Evolutionary conservation across 2,113 vertebrate genomes (phyloP).

Genomic region (Anolis carolinensis): DNA sequence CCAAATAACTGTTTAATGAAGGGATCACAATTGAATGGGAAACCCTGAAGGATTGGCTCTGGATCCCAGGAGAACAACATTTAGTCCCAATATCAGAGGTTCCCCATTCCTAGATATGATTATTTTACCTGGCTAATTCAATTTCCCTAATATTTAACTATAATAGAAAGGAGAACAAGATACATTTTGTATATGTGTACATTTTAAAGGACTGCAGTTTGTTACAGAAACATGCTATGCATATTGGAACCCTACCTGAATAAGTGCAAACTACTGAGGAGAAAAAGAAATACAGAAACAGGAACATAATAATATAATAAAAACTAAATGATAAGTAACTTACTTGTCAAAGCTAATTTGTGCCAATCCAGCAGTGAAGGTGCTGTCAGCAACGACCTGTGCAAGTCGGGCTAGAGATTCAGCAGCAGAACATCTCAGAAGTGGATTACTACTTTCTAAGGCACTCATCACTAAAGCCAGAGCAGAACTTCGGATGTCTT

Average conservation of each 20-base stretch:
- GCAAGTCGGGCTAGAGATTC: constrained; percentile 88
- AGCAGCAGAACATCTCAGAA: constrained; percentile 87
- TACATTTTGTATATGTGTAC: too few relatives aligned
- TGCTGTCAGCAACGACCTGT: constrained; percentile 83
- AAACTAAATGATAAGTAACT: constrained; percentile 46
- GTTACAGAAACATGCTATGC: neutral
- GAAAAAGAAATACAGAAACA: neutral
- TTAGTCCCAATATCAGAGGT: too few relatives aligned
- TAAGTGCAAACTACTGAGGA: neutral
- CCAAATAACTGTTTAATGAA: too few relatives aligned
- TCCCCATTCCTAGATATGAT: too few relatives aligned
- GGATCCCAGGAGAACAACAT: too few relatives aligned
- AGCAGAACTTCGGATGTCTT: constrained; percentile 82
- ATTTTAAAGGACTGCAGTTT: too few relatives aligned
- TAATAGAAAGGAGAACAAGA: too few relatives aligned
- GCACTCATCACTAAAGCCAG: constrained; percentile 82
- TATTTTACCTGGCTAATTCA: too few relatives aligned
- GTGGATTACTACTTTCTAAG: constrained; percentile 83
- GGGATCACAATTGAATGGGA: too few relatives aligned
- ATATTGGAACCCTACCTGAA: neutral
- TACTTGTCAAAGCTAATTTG: constrained; percentile 94
- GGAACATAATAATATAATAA: neutral
- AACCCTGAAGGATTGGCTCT: too few relatives aligned
- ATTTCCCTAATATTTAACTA: too few relatives aligned
- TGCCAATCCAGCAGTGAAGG: constrained; percentile 84